Conservation (phyloP, 2,113 vertebrate genomes). For the Drymodes brunneopygia region DNA sequence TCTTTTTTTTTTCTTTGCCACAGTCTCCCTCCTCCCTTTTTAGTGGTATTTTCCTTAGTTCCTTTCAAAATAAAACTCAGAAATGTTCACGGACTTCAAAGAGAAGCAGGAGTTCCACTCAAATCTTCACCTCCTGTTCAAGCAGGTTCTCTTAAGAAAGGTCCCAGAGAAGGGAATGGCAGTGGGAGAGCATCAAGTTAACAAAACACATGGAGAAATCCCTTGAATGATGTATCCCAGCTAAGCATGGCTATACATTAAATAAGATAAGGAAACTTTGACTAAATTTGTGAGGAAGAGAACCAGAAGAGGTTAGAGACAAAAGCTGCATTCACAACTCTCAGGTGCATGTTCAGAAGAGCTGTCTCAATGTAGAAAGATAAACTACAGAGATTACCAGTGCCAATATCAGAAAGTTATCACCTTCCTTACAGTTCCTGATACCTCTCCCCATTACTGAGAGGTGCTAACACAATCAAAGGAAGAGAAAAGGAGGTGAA, state of each 20-base stretch:
- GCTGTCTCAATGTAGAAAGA: not conserved
- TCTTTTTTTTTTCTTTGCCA: not conserved
- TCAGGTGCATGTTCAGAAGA: not conserved
- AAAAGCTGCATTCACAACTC: not conserved
- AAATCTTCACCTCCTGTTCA: constrained; percentile 34
- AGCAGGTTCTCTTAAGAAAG: constrained; percentile 14
- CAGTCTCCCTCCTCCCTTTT: not conserved
- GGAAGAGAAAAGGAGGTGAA: not conserved
- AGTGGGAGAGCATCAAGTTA: constrained; percentile 11
- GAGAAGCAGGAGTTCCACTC: constrained; percentile 25
- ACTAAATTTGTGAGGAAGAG: not conserved
- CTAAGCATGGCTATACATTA: not conserved
- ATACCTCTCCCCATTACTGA: not conserved
- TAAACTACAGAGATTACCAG: not conserved
- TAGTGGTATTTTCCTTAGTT: not conserved
- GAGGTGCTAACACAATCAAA: not conserved
- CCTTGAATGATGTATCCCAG: not conserved
- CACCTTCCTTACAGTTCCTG: not conserved
- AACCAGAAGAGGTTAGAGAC: not conserved
- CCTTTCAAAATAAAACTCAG: constrained; percentile 27
- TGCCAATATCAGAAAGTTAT: accelerated
- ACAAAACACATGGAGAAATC: constrained; percentile 26
- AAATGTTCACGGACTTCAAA: constrained; percentile 46
- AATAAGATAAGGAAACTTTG: not conserved
- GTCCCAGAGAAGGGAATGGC: constrained; percentile 40